phyloP scores from a whole-genome alignment of 2,113 vertebrate species.

The Ctenomys sociabilis region DNA sequence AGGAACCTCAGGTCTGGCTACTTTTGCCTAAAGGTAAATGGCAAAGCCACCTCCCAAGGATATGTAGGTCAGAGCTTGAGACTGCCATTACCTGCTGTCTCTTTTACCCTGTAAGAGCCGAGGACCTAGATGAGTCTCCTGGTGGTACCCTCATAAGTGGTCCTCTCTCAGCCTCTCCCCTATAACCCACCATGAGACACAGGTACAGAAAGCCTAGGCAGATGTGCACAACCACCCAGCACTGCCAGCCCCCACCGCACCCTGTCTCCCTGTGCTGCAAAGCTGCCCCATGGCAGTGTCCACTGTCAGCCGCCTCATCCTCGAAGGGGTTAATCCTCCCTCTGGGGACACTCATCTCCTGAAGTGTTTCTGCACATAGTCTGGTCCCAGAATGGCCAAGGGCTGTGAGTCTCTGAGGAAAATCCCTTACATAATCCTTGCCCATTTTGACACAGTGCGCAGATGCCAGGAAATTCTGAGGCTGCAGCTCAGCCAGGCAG shows the following conservation, averaged over 20 bases:
- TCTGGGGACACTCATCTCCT: neutral
- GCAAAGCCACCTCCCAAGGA: neutral
- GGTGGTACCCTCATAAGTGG: neutral
- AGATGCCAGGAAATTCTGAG: slow-evolving; percentile 44
- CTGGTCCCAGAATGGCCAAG: neutral
- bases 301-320: neutral
- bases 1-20: neutral
- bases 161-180: neutral
- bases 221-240: neutral
- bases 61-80: neutral
- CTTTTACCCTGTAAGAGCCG: neutral
- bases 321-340: neutral
- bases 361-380: neutral
- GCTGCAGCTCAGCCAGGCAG: neutral
- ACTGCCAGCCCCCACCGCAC: neutral
- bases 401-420: neutral
- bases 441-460: neutral
- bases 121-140: accelerated
- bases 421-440: neutral
- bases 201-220: no score
- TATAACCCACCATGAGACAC: neutral
- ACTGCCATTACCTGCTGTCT: neutral
- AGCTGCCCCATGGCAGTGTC: neutral
- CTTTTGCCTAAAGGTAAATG: neutral
- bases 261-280: neutral